Conservation (phyloP, 2,797 vertebrate species). For the Schizopygopsis malacanthus region DNA sequence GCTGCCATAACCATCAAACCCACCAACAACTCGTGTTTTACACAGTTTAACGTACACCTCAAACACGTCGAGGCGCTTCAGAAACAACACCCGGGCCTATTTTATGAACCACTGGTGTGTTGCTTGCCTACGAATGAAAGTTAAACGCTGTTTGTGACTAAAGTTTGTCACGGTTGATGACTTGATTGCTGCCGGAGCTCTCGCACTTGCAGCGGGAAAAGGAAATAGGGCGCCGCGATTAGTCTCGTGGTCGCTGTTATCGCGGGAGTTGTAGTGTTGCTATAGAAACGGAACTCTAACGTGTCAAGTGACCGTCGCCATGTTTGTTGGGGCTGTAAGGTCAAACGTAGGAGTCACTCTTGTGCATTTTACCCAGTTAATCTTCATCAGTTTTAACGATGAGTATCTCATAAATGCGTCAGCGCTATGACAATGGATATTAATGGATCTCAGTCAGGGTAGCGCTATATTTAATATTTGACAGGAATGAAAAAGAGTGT, state of each 20-base stretch:
- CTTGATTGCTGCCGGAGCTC: not conserved
- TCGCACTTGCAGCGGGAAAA: slow-evolving; percentile 42
- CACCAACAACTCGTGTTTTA: slow-evolving; percentile 39
- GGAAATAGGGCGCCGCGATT: slow-evolving; percentile 50
- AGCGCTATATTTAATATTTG: not conserved
- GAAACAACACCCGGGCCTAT: not conserved
- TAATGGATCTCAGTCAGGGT: not conserved
- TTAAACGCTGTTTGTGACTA: not conserved
- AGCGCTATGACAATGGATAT: not conserved
- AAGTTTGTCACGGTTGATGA: not conserved
- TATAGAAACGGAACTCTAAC: not conserved
- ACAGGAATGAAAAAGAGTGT: not conserved
- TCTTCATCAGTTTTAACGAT: not conserved
- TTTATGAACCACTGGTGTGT: not conserved
- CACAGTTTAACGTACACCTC: slow-evolving; percentile 19
- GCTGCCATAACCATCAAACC: slow-evolving; percentile 76
- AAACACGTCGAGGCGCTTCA: not conserved
- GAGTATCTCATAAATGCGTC: no score
- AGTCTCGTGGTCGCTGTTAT: not conserved
- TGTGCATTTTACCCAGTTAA: not conserved
- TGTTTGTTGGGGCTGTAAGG: slow-evolving; percentile 14
- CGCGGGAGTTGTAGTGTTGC: slow-evolving; percentile 16
- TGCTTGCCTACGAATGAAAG: not conserved
- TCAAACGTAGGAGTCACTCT: not conserved
- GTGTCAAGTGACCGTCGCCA: not conserved